Conservation (phyloP, 2,888 invertebrate species). For the Nomada ruficornis region DNA sequence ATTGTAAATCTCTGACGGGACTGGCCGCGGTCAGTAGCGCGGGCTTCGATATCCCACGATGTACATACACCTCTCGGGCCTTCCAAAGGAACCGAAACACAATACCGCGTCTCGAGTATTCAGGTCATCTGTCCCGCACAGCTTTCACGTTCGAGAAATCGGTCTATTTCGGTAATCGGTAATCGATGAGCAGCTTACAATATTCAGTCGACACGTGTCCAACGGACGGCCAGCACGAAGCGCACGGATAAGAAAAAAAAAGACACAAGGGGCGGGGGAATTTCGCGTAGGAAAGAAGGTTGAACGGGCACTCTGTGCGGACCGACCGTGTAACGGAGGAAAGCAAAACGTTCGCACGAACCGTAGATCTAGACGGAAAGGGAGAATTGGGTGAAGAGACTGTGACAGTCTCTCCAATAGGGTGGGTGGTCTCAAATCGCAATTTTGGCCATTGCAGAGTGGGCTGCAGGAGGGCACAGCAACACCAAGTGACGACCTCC, state of each 20-base stretch:
- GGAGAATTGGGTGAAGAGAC: slow-evolving; percentile 14
- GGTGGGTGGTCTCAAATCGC: slow-evolving; percentile 66
- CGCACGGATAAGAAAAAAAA: background rate
- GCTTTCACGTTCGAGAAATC: slow-evolving; percentile 22
- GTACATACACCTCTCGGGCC: background rate
- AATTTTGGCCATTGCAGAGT: slow-evolving; percentile 81
- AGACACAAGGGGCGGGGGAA: too few species aligned
- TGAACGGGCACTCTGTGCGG: background rate
- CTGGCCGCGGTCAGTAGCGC: background rate
- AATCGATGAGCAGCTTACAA: background rate
- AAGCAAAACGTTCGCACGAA: background rate
- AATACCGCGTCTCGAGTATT: background rate
- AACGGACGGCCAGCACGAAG: background rate
- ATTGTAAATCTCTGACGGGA: background rate
- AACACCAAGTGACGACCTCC: slow-evolving; percentile 83
- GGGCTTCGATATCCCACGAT: background rate
- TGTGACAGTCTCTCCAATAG: background rate
- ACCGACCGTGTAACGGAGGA: background rate
- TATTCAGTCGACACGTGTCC: slow-evolving; percentile 2
- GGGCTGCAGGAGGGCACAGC: slow-evolving; percentile 81
- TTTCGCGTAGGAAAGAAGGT: background rate
- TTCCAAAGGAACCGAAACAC: background rate
- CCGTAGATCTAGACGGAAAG: slow-evolving; percentile 2
- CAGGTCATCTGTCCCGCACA: background rate
- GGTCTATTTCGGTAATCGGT: slow-evolving; percentile 4